Base-by-base conservation (phyloP, 2,888 invertebrate genomes). In the Diabrotica balteata region DNA sequence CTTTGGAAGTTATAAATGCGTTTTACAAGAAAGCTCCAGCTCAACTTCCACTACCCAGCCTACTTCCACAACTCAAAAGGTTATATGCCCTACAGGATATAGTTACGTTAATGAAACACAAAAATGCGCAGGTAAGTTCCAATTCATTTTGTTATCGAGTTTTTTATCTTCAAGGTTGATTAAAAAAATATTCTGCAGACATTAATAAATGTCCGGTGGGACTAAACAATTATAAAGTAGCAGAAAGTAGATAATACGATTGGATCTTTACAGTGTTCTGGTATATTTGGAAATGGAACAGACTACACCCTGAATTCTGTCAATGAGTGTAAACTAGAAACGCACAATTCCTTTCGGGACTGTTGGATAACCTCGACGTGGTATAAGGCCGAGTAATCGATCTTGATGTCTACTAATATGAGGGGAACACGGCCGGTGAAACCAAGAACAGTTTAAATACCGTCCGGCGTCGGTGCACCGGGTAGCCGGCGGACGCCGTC, bases 271-370 rank as follows among this genome's bases (percentile, higher is more conserved):
- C 88, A 91, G 22, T 97, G 97, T 81, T 90, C 95, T 49, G 87
- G 96, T 57, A 90, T 91, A 47, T 88, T 93, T 7, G 93, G 95
- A 1, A 98, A 98, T 81, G 98, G 98, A 0, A 98, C 98, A 0
- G 98, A 98, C 0, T 98, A 98, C 81, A 97, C 96, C 0, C 85
- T 98, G 32, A 97, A 98, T 78, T 93, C 93, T 6, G 90, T 91
- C 73, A 93, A 98, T 80, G 98, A 98, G 82, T 98, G 98, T 79
- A 83, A 86, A 0, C 83, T 96, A 0, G 92, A 91, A 0, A 92
- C 90, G 0, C 90, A 95, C 77, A 91, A 92, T 77, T 96, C 95
- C 17, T 17, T 17, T 17, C 17, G 17, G 17, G 17, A 2, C 17
- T 17, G 17, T 17, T 1, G 17, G 2, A 17, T 17, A 2, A 17